Conservation (phyloP, 2,888 invertebrate species). For the Pheosia tremula region DNA sequence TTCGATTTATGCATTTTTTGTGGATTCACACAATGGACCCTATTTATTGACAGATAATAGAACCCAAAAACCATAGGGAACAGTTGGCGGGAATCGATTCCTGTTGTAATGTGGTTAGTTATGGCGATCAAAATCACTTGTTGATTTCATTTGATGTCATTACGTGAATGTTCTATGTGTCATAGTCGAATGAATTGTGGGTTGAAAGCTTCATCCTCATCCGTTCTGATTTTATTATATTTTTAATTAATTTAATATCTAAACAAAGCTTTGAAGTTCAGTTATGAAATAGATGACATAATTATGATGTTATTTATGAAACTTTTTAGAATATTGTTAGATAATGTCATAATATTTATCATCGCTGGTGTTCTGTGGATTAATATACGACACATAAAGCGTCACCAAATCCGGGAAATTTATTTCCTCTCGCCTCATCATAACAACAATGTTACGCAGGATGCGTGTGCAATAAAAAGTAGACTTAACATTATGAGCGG, state of each 20-base stretch:
- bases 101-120: constrained; percentile 77
- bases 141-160: constrained; percentile 59
- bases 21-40: constrained; percentile 70
- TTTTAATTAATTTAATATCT: constrained; percentile 12
- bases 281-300: constrained; percentile 27
- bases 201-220: constrained; percentile 26
- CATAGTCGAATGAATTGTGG: constrained; percentile 22
- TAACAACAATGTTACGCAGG: constrained; percentile 57
- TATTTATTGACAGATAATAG: constrained; percentile 81
- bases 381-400: constrained; percentile 37
- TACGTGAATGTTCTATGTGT: constrained; percentile 43
- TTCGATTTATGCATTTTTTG: constrained; percentile 82
- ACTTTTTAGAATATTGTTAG: constrained; percentile 24
- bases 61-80: constrained; percentile 58
- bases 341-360: constrained; percentile 31
- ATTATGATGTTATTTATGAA: constrained; percentile 29
- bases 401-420: constrained; percentile 29
- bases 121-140: constrained; percentile 82
- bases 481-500: constrained; percentile 69
- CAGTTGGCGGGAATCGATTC: constrained; percentile 76
- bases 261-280: constrained; percentile 18
- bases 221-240: constrained; percentile 20
- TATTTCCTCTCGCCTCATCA: constrained; percentile 44
- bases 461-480: constrained; percentile 71
- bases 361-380: constrained; percentile 38